Evolutionary conservation across 2,888 invertebrate species (phyloP), one percentile per base, ranked within the genome.

Genomic region (Epirrita christyi): DNA sequence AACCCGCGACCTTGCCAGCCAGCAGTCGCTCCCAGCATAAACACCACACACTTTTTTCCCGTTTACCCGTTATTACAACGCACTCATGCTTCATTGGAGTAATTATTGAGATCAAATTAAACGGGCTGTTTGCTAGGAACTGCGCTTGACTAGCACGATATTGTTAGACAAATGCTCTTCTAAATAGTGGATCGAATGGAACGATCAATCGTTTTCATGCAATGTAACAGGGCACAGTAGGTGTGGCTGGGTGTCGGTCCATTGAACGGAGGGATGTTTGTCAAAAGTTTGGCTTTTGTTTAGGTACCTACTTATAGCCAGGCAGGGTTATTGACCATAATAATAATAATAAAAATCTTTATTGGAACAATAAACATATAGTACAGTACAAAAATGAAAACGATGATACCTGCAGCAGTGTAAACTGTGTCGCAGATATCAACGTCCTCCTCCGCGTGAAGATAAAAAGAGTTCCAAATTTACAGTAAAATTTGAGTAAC

Each of bases 161-260:
- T 77, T 78, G 77, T 79, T 72, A 72, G 68, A 73, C 56, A 71
- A 75, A 75, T 72, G 67, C 67, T 68, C 49, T 67, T 67, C 63
- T 71, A 79, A 80, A 77, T 70, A 53, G 52, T 45, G 51, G 10
- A 50, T 44, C 51, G 48, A 55, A 59, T 59, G 36, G 47, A 48
- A 14, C 44, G 15, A 41, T 48, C 28, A 10, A 40, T 46, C 54
- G 55, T 51, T 55, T 51, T 21, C 47, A 51, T 55, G 55, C 51
- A 44, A 52, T 55, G 21, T 51, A 32, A 27, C 7, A 45, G 48
- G 34, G 43, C 37, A 14, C 41, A 32, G 36, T 29, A 38, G 42
- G 50, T 46, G 54, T 36, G 53, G 45, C 21, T 14, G 28, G 28
- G 7, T 32, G 2, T 21, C 21, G 40, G 14, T 42, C 29, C 38